phyloP scores from a whole-genome alignment of 2,888 invertebrate genomes.

The Orchesella flavescens region DNA sequence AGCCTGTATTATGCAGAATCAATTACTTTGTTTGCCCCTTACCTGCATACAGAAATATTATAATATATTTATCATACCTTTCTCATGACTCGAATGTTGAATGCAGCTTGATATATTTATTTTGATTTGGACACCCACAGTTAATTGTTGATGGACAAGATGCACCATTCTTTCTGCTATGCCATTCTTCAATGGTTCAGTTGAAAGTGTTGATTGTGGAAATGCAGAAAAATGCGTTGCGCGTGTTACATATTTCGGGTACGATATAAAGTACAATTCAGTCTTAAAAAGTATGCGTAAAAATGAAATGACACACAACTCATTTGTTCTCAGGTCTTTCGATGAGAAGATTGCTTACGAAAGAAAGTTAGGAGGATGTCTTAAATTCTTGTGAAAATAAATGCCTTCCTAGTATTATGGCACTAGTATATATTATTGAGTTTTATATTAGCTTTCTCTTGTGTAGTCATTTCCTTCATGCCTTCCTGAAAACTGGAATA shows the following conservation, averaged over 20 bases:
- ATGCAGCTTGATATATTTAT: too few species aligned
- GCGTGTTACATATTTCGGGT: not conserved
- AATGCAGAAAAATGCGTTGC: not conserved
- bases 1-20: too few species aligned
- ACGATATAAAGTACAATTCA: not conserved
- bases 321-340: constrained; percentile 58
- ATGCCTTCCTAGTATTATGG: constrained; percentile 8
- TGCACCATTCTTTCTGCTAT: too few species aligned
- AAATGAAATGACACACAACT: constrained; percentile 62
- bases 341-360: constrained; percentile 33
- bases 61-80: too few species aligned
- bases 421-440: constrained; percentile 44
- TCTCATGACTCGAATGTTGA: too few species aligned
- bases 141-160: too few species aligned
- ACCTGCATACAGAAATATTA: not conserved
- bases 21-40: too few species aligned
- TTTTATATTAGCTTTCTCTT: constrained; percentile 62
- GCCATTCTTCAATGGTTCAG: not conserved
- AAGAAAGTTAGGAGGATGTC: constrained; percentile 42
- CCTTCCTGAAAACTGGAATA: constrained; percentile 47
- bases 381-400: constrained; percentile 38
- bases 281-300: constrained; percentile 32
- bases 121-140: too few species aligned
- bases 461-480: constrained; percentile 57
- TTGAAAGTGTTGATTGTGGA: not conserved